Conservation (phyloP, 2,888 invertebrate species). For the Trachelus stipa region DNA sequence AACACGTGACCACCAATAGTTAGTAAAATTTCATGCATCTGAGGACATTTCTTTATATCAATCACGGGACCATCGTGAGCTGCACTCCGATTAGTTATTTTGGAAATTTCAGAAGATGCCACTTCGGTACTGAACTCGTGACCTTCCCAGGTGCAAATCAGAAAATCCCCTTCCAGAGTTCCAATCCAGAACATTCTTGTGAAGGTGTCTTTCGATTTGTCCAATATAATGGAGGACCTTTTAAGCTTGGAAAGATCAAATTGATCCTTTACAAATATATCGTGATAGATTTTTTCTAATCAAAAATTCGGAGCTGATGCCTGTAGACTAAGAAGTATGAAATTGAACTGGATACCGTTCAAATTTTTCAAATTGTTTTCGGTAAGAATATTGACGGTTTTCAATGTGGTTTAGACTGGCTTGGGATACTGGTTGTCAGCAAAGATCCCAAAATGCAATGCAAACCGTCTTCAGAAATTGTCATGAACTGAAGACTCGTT, state of each 20-base stretch:
- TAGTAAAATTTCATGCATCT: constrained; percentile 74
- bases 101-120: constrained; percentile 70
- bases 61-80: constrained; percentile 80
- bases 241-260: background rate
- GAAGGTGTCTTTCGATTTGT: constrained; percentile 17
- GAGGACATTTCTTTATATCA: constrained; percentile 74
- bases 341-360: constrained; percentile 59
- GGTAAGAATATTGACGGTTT: constrained; percentile 20
- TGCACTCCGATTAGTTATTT: constrained; percentile 57
- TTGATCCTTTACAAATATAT: too few relatives aligned
- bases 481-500: constrained; percentile 52
- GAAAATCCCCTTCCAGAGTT: constrained; percentile 54
- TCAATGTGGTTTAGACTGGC: constrained; percentile 20
- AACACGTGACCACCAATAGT: constrained; percentile 82
- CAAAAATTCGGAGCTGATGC: constrained; percentile 29
- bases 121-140: constrained; percentile 74
- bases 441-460: constrained; percentile 60
- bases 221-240: background rate
- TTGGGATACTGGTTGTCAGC: constrained; percentile 46
- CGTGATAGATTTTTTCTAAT: constrained; percentile 6
- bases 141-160: constrained; percentile 73
- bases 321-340: constrained; percentile 36
- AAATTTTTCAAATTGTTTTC: constrained; percentile 26
- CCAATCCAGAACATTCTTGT: constrained; percentile 46
- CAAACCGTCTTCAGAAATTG: constrained; percentile 56